A percentile compares a stretch with the other conserved stretches of the same genome.
These are phyloP conservation scores for Salvator merianae DNA, from an alignment of 2,113 vertebrate genomes.

Conservation along the genomic window DNA sequence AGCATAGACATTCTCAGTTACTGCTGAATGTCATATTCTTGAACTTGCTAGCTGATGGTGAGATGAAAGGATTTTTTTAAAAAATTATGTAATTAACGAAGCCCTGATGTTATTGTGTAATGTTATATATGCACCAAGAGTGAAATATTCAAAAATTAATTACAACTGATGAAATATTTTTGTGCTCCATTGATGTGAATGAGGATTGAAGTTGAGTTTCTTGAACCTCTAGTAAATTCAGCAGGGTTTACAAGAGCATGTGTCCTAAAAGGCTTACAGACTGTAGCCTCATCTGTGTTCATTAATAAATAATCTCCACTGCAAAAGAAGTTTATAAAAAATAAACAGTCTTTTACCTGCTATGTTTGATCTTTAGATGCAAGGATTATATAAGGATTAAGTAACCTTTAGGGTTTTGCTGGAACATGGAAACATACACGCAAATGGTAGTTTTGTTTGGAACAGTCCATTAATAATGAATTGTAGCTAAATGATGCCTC, in stretches of 20 bases:
- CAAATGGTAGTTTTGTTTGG: constrained; percentile 40
- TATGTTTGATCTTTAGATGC: not conserved
- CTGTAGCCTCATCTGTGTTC: not conserved
- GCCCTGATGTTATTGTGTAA: too few species aligned
- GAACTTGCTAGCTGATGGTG: too few species aligned
- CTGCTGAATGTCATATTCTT: too few species aligned
- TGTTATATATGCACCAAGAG: not conserved
- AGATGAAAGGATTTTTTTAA: too few species aligned
- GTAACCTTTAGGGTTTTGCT: constrained; percentile 35
- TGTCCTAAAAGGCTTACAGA: not conserved
- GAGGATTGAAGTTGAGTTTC: not conserved
- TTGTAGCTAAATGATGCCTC: constrained; percentile 40
- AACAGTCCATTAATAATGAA: constrained; percentile 38
- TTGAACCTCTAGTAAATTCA: not conserved
- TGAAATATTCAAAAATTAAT: not conserved
- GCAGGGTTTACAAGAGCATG: not conserved
- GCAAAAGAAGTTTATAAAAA: not conserved
- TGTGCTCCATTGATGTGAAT: not conserved
- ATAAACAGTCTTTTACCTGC: too few species aligned
- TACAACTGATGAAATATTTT: not conserved
- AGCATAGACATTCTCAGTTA: too few species aligned
- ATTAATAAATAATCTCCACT: not conserved
- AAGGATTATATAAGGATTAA: constrained; percentile 15
- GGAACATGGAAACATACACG: constrained; percentile 3
- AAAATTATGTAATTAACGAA: not conserved